Evolutionary conservation across 2,113 vertebrate genomes (phyloP).

Genomic region (Micromys minutus): DNA sequence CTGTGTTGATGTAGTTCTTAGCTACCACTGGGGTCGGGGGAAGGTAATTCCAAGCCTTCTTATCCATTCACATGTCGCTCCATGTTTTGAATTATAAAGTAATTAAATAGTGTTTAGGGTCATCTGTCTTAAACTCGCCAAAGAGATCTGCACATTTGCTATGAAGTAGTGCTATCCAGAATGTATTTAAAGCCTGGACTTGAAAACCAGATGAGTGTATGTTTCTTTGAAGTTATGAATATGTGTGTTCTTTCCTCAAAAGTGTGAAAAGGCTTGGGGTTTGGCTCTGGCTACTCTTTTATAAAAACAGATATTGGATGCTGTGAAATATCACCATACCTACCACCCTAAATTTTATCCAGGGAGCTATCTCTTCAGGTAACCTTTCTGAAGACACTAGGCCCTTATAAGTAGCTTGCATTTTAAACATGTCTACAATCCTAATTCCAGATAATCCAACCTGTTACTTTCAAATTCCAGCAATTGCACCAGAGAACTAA

Average conservation of each 20-base stretch:
- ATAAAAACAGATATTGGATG: not conserved
- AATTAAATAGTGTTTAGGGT: not conserved
- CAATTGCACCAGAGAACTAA: not conserved
- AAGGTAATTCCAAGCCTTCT: not conserved
- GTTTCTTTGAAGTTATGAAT: no score
- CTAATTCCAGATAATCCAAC: not conserved
- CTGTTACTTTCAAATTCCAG: not conserved
- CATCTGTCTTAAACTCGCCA: not conserved
- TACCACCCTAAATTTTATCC: not conserved
- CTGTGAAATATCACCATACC: not conserved
- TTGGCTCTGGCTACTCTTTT: not conserved
- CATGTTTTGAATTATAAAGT: slow-evolving; percentile 25
- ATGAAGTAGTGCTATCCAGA: not conserved
- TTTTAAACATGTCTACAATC: not conserved
- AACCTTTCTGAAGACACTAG: no score
- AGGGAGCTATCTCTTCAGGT: not conserved
- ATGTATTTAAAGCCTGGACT: not conserved
- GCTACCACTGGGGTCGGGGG: not conserved
- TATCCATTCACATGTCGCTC: not conserved
- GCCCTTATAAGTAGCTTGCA: no score
- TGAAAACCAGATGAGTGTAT: no score
- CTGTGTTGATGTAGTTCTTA: slow-evolving; percentile 11
- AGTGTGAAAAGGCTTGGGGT: not conserved
- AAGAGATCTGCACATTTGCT: not conserved
- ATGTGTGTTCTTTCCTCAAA: not conserved